phyloP scores from a whole-genome alignment of 2,888 invertebrate genomes.

The Xestia xanthographa region DNA sequence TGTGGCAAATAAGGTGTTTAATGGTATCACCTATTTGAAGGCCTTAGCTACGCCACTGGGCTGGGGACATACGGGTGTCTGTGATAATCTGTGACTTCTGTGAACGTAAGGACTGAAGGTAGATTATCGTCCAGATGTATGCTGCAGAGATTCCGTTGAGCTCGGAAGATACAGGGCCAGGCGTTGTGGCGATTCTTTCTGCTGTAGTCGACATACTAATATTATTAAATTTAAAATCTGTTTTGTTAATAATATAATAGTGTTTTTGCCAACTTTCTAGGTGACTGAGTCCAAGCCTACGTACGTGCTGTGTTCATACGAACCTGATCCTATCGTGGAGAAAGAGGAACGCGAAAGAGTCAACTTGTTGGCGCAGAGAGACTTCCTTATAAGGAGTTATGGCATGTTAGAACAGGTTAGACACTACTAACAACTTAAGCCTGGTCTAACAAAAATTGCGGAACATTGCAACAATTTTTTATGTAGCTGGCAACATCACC shows the following conservation, averaged over 20 bases:
- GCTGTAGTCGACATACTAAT: neutral
- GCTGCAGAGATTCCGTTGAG: neutral
- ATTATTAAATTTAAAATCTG: neutral
- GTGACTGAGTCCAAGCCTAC: conserved; percentile 75
- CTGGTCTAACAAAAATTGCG: neutral
- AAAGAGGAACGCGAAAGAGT: conserved; percentile 94
- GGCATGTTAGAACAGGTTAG: conserved; percentile 92
- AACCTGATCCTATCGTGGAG: conserved; percentile 92
- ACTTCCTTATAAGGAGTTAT: conserved; percentile 92
- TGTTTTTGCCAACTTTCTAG: conserved; percentile 60
- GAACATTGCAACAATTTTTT: neutral
- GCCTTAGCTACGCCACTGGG: no score
- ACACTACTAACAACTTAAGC: neutral
- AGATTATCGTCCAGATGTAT: neutral
- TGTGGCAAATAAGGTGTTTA: no score
- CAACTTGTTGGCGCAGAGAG: conserved; percentile 92
- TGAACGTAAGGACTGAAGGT: neutral
- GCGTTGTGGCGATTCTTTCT: neutral
- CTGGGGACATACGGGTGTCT: no score
- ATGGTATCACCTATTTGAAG: no score
- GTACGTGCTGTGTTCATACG: conserved; percentile 89
- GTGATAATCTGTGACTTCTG: neutral
- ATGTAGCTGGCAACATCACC: conserved; percentile 7
- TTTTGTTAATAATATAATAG: neutral
- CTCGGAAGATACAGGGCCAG: neutral